Percentiles rank a stretch among this genome's conserved stretches.
Evolutionary conservation across 2,113 vertebrate species (phyloP).

Genomic region (Podarcis muralis): DNA sequence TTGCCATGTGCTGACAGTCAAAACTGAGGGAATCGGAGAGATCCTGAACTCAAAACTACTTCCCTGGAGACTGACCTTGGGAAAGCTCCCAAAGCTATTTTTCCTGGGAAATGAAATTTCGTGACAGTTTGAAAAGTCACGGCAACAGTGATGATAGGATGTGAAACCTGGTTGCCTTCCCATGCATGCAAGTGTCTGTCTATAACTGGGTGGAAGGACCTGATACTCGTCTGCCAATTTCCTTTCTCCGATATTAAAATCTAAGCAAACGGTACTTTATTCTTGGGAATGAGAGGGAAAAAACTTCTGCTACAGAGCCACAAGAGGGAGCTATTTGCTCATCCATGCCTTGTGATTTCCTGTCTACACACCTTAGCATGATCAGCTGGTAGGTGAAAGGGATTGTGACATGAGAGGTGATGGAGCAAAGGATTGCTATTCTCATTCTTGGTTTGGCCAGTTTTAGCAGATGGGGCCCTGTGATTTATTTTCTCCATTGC

Average conservation of each 20-base stretch:
- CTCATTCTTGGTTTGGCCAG: background rate
- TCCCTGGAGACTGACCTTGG: background rate
- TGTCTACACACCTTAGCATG: background rate
- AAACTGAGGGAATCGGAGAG: background rate
- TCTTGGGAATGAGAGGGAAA: background rate
- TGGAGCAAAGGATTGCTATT: background rate
- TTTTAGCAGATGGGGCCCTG: background rate
- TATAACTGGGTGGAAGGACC: background rate
- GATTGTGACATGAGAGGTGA: background rate
- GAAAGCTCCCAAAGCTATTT: background rate
- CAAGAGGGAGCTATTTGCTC: constrained; percentile 65
- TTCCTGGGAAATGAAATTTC: background rate
- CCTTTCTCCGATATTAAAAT: background rate
- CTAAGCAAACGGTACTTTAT: background rate
- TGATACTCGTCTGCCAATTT: background rate
- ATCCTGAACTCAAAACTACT: background rate
- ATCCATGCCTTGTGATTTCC: accelerated
- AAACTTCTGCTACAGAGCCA: constrained; percentile 33
- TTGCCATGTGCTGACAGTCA: too few species aligned
- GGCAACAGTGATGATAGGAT: background rate
- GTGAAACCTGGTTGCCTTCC: background rate
- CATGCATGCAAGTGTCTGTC: background rate
- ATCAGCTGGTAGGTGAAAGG: background rate
- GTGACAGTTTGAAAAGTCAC: background rate
- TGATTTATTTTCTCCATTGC: background rate